Evolutionary conservation across 1,140 invertebrate genomes (phyloP), one percentile per base, ranked within the genome.

Genomic region (Anoplophora glabripennis): DNA sequence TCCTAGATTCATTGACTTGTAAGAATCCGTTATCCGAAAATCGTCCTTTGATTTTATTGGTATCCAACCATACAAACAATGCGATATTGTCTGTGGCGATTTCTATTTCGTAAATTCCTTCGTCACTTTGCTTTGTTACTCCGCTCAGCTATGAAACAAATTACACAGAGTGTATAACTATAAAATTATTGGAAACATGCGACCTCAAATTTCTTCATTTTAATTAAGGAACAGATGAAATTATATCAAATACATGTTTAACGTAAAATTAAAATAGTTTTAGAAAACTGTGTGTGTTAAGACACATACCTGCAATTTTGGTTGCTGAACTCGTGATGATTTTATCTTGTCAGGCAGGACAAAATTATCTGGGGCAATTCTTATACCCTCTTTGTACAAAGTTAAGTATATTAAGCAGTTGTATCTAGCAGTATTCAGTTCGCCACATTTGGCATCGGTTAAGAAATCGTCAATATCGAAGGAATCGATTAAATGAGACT

Each of bases 21-120:
- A 64, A 36, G 36, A 64, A 67, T 33, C 66, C 66, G 53, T 67
- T 67, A 37, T 67, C 57, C 10, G 62, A 64, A 55, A 64, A 67
- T 28, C 10, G 53, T 36, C 66, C 66, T 12, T 12, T 49, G 11
- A 67, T 28, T 14, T 34, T 28, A 28, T 48, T 33, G 10, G 57
- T 48, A 12, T 67, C 66, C 17, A 67, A 42, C 66, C 66, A 67
- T n/a, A 67, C 62, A 44, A 67, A 67, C 9, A 64, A 42, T 8
- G 62, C 63, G 12, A 64, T 60, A 28, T 61, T 53, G 33, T 61
- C 57, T n/a, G 60, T 37, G 15, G 28, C 46, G 10, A 67, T 35
- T 14, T 35, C 54, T 14, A 67, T 56, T 11, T 49, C 42, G 41
- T 41, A 67, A 1, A 45, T 60, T 0, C 52, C 47, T 35, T n/a